Percentiles rank a stretch among this genome's conserved stretches.
Evolutionary conservation across 2,113 vertebrate genomes (phyloP).

Genomic region (Genyomyrus donnyi): DNA sequence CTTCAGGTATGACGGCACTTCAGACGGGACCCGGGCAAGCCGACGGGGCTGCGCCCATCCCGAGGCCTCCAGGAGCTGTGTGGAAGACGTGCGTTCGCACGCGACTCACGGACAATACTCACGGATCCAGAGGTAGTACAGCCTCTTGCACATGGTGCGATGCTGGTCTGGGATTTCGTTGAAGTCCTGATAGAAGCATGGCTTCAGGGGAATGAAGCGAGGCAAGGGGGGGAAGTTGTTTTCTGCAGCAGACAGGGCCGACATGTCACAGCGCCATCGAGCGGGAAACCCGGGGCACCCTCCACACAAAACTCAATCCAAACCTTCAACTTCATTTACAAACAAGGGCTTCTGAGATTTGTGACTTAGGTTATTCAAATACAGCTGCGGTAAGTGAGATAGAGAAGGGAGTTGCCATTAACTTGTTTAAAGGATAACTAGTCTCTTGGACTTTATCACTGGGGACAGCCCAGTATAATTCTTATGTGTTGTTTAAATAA

Average conservation of each 20-base stretch:
- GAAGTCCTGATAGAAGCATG: constrained; percentile 97
- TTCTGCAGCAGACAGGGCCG: constrained; percentile 57
- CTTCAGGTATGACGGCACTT: background rate
- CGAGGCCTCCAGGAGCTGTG: background rate
- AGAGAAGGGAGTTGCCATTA: background rate
- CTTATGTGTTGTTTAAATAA: background rate
- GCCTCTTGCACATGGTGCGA: constrained; percentile 83
- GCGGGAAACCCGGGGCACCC: background rate
- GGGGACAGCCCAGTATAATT: background rate
- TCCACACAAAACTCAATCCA: background rate
- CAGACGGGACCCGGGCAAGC: background rate
- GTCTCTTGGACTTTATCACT: background rate
- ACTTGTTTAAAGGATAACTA: background rate
- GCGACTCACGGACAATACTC: constrained; percentile 50
- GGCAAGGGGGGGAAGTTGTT: constrained; percentile 94
- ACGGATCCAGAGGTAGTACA: constrained; percentile 98
- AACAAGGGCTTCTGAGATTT: background rate
- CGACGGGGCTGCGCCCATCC: background rate
- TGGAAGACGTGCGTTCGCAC: background rate
- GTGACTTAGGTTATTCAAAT: background rate
- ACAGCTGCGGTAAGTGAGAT: background rate
- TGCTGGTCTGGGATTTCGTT: constrained; percentile 93
- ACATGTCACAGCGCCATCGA: background rate
- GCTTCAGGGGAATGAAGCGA: constrained; percentile 86
- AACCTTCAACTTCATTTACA: background rate